Evolutionary conservation across 2,113 vertebrate species (phyloP).

Genomic region (Saccopteryx leptura): DNA sequence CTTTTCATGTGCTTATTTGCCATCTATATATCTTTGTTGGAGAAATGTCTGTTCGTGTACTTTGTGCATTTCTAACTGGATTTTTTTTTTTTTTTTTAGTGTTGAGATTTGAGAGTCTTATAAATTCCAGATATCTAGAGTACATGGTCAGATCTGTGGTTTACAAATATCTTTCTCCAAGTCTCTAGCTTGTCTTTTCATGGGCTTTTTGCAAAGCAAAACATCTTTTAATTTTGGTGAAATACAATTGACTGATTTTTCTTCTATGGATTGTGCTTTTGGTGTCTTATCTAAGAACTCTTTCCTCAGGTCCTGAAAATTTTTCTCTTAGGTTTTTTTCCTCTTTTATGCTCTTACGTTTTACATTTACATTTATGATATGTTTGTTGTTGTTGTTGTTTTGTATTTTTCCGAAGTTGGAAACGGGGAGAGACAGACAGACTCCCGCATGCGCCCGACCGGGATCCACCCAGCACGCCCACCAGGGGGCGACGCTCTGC

Average conservation of each 20-base stretch:
- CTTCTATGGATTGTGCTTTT: background rate
- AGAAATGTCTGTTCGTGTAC: background rate
- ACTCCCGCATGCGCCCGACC: too few relatives aligned
- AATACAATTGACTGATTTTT: background rate
- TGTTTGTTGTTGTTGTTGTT: too few relatives aligned
- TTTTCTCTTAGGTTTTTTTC: background rate
- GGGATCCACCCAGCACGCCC: too few relatives aligned
- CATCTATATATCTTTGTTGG: too few relatives aligned
- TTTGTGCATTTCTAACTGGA: background rate
- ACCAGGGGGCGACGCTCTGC: too few relatives aligned
- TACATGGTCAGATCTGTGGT: background rate
- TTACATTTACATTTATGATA: background rate
- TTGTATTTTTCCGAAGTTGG: too few relatives aligned
- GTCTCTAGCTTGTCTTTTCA: background rate
- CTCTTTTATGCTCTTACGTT: background rate
- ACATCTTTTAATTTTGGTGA: background rate
- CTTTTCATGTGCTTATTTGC: background rate
- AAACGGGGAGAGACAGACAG: too few relatives aligned
- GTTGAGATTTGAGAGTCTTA: slow-evolving; percentile 13
- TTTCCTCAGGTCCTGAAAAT: background rate
- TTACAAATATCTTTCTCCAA: background rate
- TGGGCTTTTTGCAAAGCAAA: background rate
- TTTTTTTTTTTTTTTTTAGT: background rate
- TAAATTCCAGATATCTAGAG: background rate
- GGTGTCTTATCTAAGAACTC: background rate